These are phyloP conservation scores for Limosa lapponica DNA, from an alignment of 2,797 vertebrate species.

Conservation along the genomic window DNA sequence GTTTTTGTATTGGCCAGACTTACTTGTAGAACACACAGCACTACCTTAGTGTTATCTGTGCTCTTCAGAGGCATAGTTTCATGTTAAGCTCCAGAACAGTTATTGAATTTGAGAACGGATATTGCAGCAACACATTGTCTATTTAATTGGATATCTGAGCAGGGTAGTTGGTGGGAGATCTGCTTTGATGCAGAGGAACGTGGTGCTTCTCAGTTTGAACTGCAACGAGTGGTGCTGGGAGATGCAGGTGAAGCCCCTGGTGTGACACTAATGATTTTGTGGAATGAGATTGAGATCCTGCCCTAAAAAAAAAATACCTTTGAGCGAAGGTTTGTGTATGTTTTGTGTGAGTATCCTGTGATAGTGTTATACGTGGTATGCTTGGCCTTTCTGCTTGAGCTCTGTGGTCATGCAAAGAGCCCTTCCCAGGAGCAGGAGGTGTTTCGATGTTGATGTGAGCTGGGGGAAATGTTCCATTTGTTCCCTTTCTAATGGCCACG, in stretches of 20 bases:
- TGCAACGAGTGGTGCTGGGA: background rate
- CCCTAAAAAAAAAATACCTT: no score
- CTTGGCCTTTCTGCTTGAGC: background rate
- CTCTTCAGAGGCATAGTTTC: background rate
- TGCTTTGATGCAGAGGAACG: rapidly evolving
- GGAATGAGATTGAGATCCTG: background rate
- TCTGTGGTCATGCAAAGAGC: background rate
- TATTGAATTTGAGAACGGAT: background rate
- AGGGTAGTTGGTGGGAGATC: background rate
- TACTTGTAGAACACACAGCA: rapidly evolving
- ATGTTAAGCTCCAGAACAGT: background rate
- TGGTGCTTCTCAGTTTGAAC: no score
- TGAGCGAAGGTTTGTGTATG: background rate
- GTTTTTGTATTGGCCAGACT: background rate
- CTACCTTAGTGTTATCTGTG: rapidly evolving
- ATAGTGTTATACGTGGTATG: rapidly evolving
- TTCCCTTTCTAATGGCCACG: background rate
- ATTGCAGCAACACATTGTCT: rapidly evolving
- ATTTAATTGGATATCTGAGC: no score
- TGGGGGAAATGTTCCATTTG: background rate
- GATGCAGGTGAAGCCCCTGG: background rate
- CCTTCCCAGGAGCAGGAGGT: background rate
- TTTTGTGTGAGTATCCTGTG: background rate
- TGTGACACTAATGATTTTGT: background rate
- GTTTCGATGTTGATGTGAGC: background rate